Conservation (phyloP, 1,140 invertebrate species). For the Lepidostoma basale region DNA sequence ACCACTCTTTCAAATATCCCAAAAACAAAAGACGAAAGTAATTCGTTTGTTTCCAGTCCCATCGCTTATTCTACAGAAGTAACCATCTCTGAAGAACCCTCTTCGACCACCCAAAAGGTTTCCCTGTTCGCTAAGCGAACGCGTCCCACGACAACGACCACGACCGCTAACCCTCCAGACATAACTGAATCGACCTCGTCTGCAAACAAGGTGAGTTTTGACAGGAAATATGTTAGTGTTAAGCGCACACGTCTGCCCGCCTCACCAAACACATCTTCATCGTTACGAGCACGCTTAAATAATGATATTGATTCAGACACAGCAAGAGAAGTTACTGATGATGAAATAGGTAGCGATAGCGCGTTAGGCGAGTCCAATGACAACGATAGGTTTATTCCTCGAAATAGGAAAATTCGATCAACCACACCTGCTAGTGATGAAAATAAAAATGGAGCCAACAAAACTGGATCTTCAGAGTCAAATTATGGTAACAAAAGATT, state of each 20-base stretch:
- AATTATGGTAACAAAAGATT: slow-evolving; percentile 42
- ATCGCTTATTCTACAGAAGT: slow-evolving; percentile 41
- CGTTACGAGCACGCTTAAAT: slow-evolving; percentile 41
- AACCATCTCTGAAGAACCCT: slow-evolving; percentile 42
- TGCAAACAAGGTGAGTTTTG: slow-evolving; percentile 60
- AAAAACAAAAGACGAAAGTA: slow-evolving; percentile 48
- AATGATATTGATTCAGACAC: slow-evolving; percentile 53
- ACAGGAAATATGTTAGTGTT: slow-evolving; percentile 59
- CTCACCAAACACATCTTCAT: slow-evolving; percentile 53
- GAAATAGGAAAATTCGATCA: slow-evolving; percentile 55
- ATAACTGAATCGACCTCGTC: slow-evolving; percentile 47
- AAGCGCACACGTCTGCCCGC: slow-evolving; percentile 55
- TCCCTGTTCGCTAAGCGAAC: slow-evolving; percentile 41
- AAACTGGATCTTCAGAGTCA: not conserved
- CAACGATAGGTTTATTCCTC: slow-evolving; percentile 17
- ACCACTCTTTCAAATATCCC: slow-evolving; percentile 59
- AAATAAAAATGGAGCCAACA: slow-evolving; percentile 43
- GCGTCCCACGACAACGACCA: slow-evolving; percentile 50
- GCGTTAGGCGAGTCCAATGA: slow-evolving; percentile 46
- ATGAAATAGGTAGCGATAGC: slow-evolving; percentile 25
- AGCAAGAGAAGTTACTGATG: slow-evolving; percentile 22
- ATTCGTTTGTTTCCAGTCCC: slow-evolving; percentile 47
- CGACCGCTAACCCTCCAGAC: slow-evolving; percentile 52
- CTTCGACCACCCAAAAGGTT: slow-evolving; percentile 36
- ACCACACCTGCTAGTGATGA: slow-evolving; percentile 59